These are phyloP conservation scores for Xenus cinereus DNA, from an alignment of 2,113 vertebrate genomes.

Conservation along the genomic window DNA sequence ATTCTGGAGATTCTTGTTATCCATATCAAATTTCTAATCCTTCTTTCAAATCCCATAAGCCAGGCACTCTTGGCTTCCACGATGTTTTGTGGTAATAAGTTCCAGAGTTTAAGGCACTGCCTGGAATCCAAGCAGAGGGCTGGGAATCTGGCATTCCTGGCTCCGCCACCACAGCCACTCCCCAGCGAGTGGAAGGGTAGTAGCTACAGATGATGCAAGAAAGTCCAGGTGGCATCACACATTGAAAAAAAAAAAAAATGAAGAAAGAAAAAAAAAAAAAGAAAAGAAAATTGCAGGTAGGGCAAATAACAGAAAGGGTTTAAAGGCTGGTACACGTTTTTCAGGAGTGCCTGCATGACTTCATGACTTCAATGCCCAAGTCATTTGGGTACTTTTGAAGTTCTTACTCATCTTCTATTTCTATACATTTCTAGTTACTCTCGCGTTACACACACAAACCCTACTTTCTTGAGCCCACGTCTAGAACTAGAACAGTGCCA, in stretches of 20 bases:
- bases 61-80: neutral
- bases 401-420: neutral
- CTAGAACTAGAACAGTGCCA: neutral
- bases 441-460: neutral
- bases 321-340: neutral
- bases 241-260: neutral
- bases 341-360: slow-evolving; percentile 33
- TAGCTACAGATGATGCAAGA: neutral
- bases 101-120: slow-evolving; percentile 1
- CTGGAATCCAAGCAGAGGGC: neutral
- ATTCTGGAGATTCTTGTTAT: neutral
- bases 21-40: slow-evolving; percentile 1
- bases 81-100: neutral
- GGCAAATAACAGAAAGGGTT: neutral
- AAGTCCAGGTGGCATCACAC: neutral
- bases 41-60: neutral
- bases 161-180: neutral
- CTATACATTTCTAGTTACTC: neutral
- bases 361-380: neutral
- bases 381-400: slow-evolving; percentile 50
- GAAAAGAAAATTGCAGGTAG: neutral
- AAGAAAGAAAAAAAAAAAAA: neutral
- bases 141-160: neutral
- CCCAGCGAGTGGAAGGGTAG: neutral
- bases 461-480: neutral